These are phyloP conservation scores for Noctua janthe DNA, from an alignment of 2,888 invertebrate species.

Conservation along the genomic window DNA sequence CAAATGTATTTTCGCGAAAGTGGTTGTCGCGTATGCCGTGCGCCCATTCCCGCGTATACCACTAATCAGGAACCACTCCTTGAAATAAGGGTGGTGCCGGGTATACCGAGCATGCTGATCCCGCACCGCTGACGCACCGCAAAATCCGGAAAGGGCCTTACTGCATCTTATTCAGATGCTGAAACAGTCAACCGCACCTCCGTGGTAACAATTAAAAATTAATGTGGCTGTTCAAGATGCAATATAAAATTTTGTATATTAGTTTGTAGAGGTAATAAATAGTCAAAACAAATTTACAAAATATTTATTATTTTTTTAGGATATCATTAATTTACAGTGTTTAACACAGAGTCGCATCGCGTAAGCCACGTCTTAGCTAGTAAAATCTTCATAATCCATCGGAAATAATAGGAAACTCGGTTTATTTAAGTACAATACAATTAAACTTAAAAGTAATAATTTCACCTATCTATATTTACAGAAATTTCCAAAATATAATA, in stretches of 20 bases:
- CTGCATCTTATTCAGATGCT: neutral
- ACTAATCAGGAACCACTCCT: neutral
- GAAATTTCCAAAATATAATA: constrained; percentile 41
- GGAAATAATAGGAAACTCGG: constrained; percentile 26
- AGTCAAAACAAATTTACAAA: constrained; percentile 32
- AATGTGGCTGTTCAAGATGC: neutral
- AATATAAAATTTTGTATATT: neutral
- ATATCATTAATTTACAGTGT: constrained; percentile 30
- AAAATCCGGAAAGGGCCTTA: neutral
- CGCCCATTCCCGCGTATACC: neutral
- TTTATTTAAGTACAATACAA: constrained; percentile 49
- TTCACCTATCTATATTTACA: constrained; percentile 64
- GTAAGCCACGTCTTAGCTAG: constrained; percentile 3
- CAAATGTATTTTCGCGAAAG: neutral
- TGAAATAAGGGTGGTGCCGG: neutral
- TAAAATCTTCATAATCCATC: constrained; percentile 9
- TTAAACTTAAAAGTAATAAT: constrained; percentile 44
- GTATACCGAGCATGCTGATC: neutral
- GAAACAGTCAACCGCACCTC: neutral
- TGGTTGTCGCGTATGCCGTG: too few species aligned
- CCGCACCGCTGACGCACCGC: neutral
- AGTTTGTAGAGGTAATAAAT: neutral
- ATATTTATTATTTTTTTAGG: constrained; percentile 19
- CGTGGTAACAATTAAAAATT: neutral
- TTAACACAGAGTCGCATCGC: constrained; percentile 17